A percentile compares a stretch with the other conserved stretches of the same genome.
Conservation (phyloP, 2,888 invertebrate species). For the Drosophila sordidapex region DNA sequence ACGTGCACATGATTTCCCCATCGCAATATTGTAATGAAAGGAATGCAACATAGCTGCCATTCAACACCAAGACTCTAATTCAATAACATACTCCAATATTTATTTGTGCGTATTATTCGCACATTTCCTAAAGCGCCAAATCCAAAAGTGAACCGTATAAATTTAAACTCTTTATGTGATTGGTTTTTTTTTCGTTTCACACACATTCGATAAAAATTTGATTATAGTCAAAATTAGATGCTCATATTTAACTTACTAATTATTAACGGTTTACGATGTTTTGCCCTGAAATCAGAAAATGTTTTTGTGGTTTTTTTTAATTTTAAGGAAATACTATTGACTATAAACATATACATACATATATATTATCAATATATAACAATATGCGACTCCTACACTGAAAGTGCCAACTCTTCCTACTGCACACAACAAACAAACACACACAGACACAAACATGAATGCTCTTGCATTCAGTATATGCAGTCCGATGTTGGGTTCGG, state of each 20-base stretch:
- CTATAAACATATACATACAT: background rate
- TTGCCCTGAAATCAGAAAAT: conserved; percentile 40
- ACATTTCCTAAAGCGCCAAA: conserved; percentile 39
- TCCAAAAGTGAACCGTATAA: conserved; percentile 25
- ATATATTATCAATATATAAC: background rate
- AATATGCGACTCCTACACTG: background rate
- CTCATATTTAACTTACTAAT: conserved; percentile 65
- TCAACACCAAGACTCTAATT: conserved; percentile 4
- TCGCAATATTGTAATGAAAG: background rate
- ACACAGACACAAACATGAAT: conserved; percentile 3
- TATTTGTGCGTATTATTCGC: conserved; percentile 10
- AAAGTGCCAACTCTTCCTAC: background rate
- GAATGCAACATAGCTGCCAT: background rate
- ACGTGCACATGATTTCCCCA: background rate
- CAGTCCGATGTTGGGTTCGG: conserved; percentile 8
- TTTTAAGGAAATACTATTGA: background rate
- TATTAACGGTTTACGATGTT: conserved; percentile 50
- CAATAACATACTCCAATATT: conserved; percentile 7
- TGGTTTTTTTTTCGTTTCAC: conserved; percentile 46
- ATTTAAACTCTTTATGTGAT: conserved; percentile 25
- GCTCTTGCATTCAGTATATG: conserved; percentile 8
- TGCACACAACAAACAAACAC: conserved; percentile 6
- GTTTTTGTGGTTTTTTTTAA: conserved; percentile 13
- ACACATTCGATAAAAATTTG: conserved; percentile 63
- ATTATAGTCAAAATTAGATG: conserved; percentile 45